These are phyloP conservation scores for Aegotheles bennettii DNA, from an alignment of 2,113 vertebrate species.

Conservation along the genomic window DNA sequence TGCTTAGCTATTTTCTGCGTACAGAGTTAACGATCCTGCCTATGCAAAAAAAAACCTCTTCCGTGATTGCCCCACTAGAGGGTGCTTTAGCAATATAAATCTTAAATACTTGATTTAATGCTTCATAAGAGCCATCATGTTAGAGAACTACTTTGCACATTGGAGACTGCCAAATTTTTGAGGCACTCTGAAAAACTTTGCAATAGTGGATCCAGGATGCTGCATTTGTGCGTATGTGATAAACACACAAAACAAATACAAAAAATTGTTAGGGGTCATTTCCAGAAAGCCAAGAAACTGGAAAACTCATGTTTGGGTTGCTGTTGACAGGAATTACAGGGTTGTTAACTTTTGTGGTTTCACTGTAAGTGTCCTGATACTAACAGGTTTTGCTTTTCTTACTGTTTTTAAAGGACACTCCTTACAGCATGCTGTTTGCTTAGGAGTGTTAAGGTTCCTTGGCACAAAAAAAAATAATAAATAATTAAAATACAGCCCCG, in stretches of 20 bases:
- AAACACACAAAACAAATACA: not conserved
- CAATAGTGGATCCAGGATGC: not conserved
- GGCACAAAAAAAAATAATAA: not conserved
- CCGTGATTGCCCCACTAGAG: conserved; percentile 73
- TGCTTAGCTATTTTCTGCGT: rapidly evolving
- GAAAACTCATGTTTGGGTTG: not conserved
- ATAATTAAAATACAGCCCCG: not conserved
- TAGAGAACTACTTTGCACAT: not conserved
- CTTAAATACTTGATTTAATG: conserved; percentile 40
- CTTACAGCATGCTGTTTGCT: not conserved
- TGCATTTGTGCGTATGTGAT: not conserved
- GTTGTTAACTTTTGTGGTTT: not conserved
- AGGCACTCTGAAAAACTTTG: not conserved
- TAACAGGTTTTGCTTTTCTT: not conserved
- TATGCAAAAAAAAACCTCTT: conserved; percentile 16
- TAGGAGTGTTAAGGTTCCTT: not conserved
- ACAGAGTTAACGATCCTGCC: not conserved
- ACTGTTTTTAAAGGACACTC: not conserved
- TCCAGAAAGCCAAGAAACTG: not conserved
- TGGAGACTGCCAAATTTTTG: not conserved
- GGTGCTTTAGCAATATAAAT: conserved; percentile 77
- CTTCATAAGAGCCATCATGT: not conserved
- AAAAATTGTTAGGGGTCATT: rapidly evolving
- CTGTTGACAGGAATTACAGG: not conserved
- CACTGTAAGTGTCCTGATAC: rapidly evolving